Base-by-base conservation (phyloP, 2,797 vertebrate genomes). In the Arnoldichthys spilopterus region DNA sequence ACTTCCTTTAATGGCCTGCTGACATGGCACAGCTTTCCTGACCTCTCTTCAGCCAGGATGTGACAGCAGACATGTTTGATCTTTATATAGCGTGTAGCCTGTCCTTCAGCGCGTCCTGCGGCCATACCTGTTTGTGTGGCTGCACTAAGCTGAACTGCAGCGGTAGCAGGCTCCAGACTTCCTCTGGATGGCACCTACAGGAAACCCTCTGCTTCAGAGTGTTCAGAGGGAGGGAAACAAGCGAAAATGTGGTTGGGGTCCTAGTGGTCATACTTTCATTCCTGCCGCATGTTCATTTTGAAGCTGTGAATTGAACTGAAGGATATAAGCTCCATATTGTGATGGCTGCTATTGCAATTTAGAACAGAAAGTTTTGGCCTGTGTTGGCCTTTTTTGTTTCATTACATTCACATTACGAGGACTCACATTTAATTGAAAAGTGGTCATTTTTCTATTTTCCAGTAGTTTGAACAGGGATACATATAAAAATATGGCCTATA, bases 141-240 rank as follows among this genome's bases (percentile, higher is more conserved):
- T 49, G 40, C 76, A 74, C 43, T 78, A 83, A 91, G 88, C 75
- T 75, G 86, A 87, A 90, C 87, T 86, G 84, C 85, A 90, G 85
- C 87, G 83, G 86, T 82, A 89, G 87, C 90, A 88, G 81, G 89
- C 88, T 87, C 87, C 90, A 89, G 87, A 91, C 89, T 92, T 92
- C 91, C 92, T 89, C 68, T 88, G 86, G 83, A 90, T 90, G 88
- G 83, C 86, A 91, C 90, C 88, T 90, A 86, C 90, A 91, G 92
- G 91, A 93, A 90, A 87, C 86, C 79, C 72, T 83, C 79, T 80
- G 81, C 87, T 86, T 81, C 81, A 82, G 83, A 15, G 82, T 87
- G 88, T 85, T 85, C 80, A 84, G 86, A 88, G 37, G 47, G 83
- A 64, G 78, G 85, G 76, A 87, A 84, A 86, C 45, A 80, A 84